These are phyloP conservation scores for Idaea dimidiata DNA, from an alignment of 2,888 invertebrate genomes.

Conservation along the genomic window DNA sequence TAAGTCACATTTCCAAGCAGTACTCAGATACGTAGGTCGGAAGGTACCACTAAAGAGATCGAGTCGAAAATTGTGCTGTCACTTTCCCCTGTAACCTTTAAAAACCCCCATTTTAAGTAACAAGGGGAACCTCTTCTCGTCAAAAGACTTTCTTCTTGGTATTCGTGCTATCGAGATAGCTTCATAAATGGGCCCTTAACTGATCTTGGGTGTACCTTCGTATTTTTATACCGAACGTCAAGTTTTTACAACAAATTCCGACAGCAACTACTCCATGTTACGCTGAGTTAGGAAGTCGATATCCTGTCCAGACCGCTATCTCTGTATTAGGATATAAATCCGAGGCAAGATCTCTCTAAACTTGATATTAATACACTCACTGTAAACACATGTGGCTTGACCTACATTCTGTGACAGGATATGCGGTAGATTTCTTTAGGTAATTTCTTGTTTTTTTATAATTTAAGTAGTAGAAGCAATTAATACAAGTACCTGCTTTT, in stretches of 20 bases:
- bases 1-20: too few species aligned
- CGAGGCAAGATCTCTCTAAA: not conserved
- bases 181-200: not conserved
- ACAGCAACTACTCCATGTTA: not conserved
- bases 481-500: not conserved
- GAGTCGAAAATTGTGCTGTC: too few species aligned
- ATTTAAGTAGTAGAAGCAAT: not conserved
- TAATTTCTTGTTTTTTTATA: not conserved
- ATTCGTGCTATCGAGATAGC: not conserved
- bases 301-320: slow-evolving; percentile 26
- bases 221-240: not conserved
- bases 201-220: not conserved
- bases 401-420: not conserved
- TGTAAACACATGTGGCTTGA: not conserved
- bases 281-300: slow-evolving; percentile 31
- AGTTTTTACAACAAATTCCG: not conserved
- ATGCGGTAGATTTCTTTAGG: not conserved
- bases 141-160: too few species aligned
- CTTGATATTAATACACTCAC: not conserved
- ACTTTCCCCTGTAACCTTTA: too few species aligned
- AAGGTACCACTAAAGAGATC: too few species aligned
- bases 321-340: slow-evolving; percentile 26
- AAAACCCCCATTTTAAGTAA: too few species aligned
- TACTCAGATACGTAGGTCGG: too few species aligned
- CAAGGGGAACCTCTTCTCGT: too few species aligned